Evolutionary conservation across 2,797 vertebrate species (phyloP).

Genomic region (Eremophila alpestris): DNA sequence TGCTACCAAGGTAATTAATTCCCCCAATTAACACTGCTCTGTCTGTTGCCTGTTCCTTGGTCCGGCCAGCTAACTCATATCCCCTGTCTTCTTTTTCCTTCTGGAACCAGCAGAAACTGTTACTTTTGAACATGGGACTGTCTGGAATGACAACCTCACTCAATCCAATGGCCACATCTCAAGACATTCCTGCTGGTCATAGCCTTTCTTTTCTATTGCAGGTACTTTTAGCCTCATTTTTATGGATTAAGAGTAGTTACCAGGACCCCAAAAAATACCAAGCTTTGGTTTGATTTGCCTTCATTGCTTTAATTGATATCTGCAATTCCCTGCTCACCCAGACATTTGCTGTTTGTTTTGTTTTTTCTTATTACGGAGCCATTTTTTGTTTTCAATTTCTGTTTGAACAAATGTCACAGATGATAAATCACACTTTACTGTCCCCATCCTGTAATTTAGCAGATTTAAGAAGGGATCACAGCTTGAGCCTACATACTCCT

Average conservation of each 20-base stretch:
- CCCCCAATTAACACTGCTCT: neutral
- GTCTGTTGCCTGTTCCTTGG: neutral
- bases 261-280: neutral
- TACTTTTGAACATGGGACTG: neutral
- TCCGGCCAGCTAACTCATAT: neutral
- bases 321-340: neutral
- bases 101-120: neutral
- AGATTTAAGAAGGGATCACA: neutral
- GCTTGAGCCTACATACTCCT: neutral
- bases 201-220: neutral
- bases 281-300: neutral
- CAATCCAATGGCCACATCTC: neutral
- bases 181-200: neutral
- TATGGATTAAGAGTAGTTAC: neutral
- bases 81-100: neutral
- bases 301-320: neutral
- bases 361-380: neutral
- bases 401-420: neutral
- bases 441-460: neutral
- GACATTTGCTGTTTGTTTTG: neutral
- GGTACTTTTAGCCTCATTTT: neutral
- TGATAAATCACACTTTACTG: neutral
- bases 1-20: neutral
- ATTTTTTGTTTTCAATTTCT: neutral
- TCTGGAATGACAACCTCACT: neutral